Conservation (phyloP, 2,113 vertebrate genomes). For the Dunckerocampus dactyliophorus region DNA sequence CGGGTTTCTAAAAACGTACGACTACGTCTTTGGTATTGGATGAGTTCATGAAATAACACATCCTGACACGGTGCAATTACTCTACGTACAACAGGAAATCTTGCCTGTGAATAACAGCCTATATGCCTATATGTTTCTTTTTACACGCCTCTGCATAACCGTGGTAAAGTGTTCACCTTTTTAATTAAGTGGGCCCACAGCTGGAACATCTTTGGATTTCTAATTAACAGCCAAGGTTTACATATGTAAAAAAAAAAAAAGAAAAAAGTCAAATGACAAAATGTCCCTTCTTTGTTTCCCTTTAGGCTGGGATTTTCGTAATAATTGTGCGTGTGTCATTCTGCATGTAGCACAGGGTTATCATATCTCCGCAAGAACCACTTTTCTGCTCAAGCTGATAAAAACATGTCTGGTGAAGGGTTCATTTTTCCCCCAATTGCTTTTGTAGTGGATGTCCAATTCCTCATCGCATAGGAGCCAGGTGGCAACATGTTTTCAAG, state of each 20-base stretch:
- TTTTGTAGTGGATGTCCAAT: slow-evolving; percentile 2
- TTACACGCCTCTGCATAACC: slow-evolving; percentile 30
- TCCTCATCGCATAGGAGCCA: slow-evolving; percentile 5
- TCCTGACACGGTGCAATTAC: slow-evolving; percentile 24
- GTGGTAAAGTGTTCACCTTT: slow-evolving; percentile 52
- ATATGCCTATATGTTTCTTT: slow-evolving; percentile 23
- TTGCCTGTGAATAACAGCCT: slow-evolving; percentile 1
- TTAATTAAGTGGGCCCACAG: slow-evolving; percentile 67
- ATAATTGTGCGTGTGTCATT: slow-evolving; percentile 45
- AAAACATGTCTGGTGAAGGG: slow-evolving; percentile 27
- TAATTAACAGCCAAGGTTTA: slow-evolving; percentile 67
- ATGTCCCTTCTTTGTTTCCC: slow-evolving; percentile 51
- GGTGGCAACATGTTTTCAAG: neutral
- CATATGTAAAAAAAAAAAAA: slow-evolving; percentile 42
- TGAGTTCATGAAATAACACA: slow-evolving; percentile 29
- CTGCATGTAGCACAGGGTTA: slow-evolving; percentile 34
- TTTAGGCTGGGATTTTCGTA: slow-evolving; percentile 48
- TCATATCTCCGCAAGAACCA: slow-evolving; percentile 25
- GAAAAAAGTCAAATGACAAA: slow-evolving; percentile 44
- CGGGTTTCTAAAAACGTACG: no score
- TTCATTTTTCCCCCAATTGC: slow-evolving; percentile 5
- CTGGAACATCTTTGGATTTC: slow-evolving; percentile 58
- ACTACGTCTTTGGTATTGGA: no score
- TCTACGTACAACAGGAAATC: neutral
- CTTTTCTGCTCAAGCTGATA: slow-evolving; percentile 45